Evolutionary conservation across 2,888 invertebrate species (phyloP), one percentile per base, ranked within the genome.

Genomic region (Apocheima hispidaria): DNA sequence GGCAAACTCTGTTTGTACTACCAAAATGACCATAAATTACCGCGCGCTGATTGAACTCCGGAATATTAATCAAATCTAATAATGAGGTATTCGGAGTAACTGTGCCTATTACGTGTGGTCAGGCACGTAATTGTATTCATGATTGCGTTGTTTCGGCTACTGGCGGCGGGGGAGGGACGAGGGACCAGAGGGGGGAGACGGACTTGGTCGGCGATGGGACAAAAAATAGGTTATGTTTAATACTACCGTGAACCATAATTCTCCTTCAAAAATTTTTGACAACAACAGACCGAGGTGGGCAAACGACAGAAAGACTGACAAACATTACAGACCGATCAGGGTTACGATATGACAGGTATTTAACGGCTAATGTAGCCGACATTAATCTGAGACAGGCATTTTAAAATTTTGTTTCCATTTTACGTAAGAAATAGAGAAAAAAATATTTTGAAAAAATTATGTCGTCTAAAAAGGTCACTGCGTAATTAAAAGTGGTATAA

Each of bases 131-230:
- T 62, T 63, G 58, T 52, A 60, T 60, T 55, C 55, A 60, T 60
- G 55, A 60, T 60, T 60, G 60, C 55, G 55, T 48, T 55, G 63
- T 59, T 53, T 59, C 48, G 46, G 67, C 70, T 69, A 66, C 58
- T 66, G 69, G 60, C 66, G 69, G 77, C 70, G 38, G 20, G 74
- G 74, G 73, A 66, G 33, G 60, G 57, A 23, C 58, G 60, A 26
- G 57, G 54, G 62, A 54, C 33, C 14, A 1, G 16, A 2, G 26
- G 40, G 28, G n/a, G n/a, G n/a, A n/a, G n/a, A n/a, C n/a, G n/a
- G n/a, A 9, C n/a, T 35, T 35, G 30, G 16, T 20, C 46, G 20
- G 46, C 33, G 46, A 46, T 30, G 46, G 18, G 30, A 46, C 46
- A 46, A 30, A 46, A 46, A 44, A 44, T 14, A 18, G 16, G 6